These are phyloP conservation scores for Phalacrocorax carbo DNA, from an alignment of 2,113 vertebrate genomes.

Conservation along the genomic window DNA sequence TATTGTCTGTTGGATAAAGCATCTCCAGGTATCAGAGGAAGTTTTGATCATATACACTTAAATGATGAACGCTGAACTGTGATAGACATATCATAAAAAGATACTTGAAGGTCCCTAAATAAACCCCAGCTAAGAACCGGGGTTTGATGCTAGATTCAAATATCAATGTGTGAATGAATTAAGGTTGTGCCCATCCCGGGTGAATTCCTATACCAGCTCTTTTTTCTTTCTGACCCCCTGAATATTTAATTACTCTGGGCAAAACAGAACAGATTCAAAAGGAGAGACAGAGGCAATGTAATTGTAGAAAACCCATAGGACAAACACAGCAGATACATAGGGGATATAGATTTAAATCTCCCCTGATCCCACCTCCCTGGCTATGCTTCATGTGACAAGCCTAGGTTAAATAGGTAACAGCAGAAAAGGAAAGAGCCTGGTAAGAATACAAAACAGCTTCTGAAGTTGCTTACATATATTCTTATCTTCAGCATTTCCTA, in stretches of 20 bases:
- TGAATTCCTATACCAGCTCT: neutral
- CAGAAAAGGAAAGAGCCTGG: neutral
- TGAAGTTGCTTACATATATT: neutral
- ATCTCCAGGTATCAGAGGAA: neutral
- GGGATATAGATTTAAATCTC: neutral
- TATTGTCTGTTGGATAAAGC: neutral
- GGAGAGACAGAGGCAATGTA: neutral
- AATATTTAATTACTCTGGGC: neutral
- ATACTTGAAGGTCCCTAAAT: neutral
- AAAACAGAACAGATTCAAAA: neutral
- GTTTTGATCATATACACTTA: neutral
- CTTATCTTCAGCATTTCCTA: neutral
- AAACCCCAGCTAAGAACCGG: neutral
- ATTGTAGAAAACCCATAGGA: neutral
- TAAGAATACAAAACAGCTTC: neutral
- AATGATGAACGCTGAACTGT: neutral
- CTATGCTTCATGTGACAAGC: neutral
- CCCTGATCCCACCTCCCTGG: neutral
- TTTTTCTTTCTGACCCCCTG: neutral
- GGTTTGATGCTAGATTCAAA: neutral
- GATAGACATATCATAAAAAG: neutral
- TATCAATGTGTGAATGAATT: neutral
- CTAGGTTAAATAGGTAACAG: neutral
- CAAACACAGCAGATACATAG: neutral
- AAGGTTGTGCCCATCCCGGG: neutral